Percentiles rank a stretch among this genome's conserved stretches.
Evolutionary conservation across 2,888 invertebrate species (phyloP).

Genomic region (Oligia strigilis): DNA sequence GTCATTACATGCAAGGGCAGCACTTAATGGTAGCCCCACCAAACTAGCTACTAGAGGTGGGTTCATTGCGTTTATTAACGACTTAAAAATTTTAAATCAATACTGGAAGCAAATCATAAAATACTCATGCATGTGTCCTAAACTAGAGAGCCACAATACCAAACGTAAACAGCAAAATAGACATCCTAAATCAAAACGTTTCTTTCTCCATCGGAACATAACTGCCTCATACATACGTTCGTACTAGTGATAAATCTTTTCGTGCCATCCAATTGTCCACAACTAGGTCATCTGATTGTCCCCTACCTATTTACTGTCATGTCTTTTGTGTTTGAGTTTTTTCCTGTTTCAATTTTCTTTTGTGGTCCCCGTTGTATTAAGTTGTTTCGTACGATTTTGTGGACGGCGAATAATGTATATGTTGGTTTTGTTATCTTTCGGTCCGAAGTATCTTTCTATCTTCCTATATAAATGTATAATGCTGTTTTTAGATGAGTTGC

Average conservation of each 20-base stretch:
- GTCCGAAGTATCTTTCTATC: slow-evolving; percentile 52
- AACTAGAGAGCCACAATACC: background rate
- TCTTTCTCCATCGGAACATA: slow-evolving; percentile 59
- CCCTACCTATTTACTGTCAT: slow-evolving; percentile 83
- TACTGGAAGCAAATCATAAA: background rate
- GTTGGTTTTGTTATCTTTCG: slow-evolving; percentile 62
- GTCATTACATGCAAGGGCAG: background rate
- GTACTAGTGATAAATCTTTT: slow-evolving; percentile 84
- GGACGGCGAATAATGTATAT: slow-evolving; percentile 69
- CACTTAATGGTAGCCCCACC: background rate
- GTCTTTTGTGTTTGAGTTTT: slow-evolving; percentile 80
- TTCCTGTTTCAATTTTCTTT: slow-evolving; percentile 86
- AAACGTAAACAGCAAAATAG: slow-evolving; percentile 44
- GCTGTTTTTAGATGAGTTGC: slow-evolving; percentile 57
- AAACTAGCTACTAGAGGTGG: too few relatives aligned
- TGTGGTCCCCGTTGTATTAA: slow-evolving; percentile 81
- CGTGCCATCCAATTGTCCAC: slow-evolving; percentile 85
- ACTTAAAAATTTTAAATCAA: background rate
- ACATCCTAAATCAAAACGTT: slow-evolving; percentile 65
- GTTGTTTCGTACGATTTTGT: slow-evolving; percentile 80
- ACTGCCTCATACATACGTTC: slow-evolving; percentile 70
- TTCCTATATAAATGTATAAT: slow-evolving; percentile 28
- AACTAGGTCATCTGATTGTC: slow-evolving; percentile 88
- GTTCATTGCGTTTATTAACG: background rate
- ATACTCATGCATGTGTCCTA: background rate